phyloP scores from a whole-genome alignment of 2,888 invertebrate species.

The Drosophila nr. perissopoda region DNA sequence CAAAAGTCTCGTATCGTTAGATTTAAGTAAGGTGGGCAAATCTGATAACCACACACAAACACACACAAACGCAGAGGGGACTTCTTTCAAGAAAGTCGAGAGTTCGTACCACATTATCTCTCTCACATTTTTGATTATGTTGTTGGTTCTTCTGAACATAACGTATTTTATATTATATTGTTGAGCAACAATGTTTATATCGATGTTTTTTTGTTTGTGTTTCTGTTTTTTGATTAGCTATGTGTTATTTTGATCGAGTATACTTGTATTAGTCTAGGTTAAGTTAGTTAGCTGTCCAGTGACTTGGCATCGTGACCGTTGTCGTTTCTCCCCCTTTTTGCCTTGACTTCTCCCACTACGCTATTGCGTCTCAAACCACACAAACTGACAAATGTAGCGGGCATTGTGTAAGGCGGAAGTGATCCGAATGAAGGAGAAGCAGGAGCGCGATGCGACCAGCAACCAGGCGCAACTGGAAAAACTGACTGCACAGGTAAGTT shows the following conservation, averaged over 20 bases:
- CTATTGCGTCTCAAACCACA: constrained; percentile 25
- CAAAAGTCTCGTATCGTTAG: constrained; percentile 2
- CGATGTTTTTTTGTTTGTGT: background rate
- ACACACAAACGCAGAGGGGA: background rate
- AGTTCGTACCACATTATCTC: background rate
- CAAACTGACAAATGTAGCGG: constrained; percentile 74
- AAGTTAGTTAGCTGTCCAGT: background rate
- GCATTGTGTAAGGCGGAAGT: constrained; percentile 83
- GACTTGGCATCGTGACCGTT: background rate
- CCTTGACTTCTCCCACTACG: constrained; percentile 6
- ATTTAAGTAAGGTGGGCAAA: background rate
- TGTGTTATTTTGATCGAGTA: background rate
- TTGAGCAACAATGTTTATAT: constrained; percentile 29
- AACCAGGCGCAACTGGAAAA: constrained; percentile 72
- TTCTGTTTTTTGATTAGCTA: background rate
- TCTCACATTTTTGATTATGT: constrained; percentile 5
- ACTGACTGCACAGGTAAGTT: constrained; percentile 75
- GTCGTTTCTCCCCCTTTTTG: constrained; percentile 4
- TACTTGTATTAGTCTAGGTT: background rate
- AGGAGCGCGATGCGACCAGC: constrained; percentile 79
- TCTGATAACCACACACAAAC: constrained; percentile 8
- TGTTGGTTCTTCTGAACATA: background rate
- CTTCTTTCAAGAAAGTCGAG: background rate
- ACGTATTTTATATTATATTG: constrained; percentile 9
- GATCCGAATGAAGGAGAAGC: constrained; percentile 83